Percentiles rank a stretch among this genome's conserved stretches.
Conservation (phyloP, 2,113 vertebrate genomes). For the Sebastes schlegelii region DNA sequence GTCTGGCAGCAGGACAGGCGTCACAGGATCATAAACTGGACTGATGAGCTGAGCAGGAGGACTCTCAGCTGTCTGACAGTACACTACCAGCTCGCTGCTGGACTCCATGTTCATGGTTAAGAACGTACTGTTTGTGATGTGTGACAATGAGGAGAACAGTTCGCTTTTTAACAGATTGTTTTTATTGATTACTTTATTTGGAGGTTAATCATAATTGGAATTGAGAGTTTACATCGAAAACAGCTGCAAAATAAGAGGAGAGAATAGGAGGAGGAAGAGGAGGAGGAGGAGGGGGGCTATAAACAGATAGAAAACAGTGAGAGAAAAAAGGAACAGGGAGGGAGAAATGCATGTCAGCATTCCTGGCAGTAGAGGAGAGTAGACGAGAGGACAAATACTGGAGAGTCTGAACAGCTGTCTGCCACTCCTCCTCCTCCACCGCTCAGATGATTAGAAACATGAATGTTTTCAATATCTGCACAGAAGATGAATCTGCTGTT, state of each 20-base stretch:
- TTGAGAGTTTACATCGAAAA: constrained; percentile 4
- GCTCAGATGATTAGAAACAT: constrained; percentile 44
- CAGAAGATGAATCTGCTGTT: neutral
- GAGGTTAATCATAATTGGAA: constrained; percentile 2
- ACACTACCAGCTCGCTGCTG: neutral
- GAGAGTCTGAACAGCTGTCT: constrained; percentile 64
- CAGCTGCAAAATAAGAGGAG: constrained; percentile 22
- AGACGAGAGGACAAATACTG: constrained; percentile 56
- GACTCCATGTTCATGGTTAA: neutral
- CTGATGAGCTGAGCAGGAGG: constrained; percentile 36
- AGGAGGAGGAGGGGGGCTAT: no score
- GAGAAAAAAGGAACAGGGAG: constrained; percentile 6
- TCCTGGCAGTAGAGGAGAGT: constrained; percentile 53
- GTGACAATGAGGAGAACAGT: constrained; percentile 17
- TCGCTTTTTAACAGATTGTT: neutral
- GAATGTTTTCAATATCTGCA: constrained; percentile 6
- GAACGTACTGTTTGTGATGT: neutral
- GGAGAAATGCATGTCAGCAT: constrained; percentile 56
- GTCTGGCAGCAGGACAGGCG: constrained; percentile 19
- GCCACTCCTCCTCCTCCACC: constrained; percentile 16
- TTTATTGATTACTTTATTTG: no score
- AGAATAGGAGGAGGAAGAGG: neutral
- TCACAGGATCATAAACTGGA: constrained; percentile 28
- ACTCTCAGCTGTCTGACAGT: constrained; percentile 7
- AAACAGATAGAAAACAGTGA: constrained; percentile 8